Evolutionary conservation across 2,888 invertebrate species (phyloP).

Genomic region (Apoda limacodes): DNA sequence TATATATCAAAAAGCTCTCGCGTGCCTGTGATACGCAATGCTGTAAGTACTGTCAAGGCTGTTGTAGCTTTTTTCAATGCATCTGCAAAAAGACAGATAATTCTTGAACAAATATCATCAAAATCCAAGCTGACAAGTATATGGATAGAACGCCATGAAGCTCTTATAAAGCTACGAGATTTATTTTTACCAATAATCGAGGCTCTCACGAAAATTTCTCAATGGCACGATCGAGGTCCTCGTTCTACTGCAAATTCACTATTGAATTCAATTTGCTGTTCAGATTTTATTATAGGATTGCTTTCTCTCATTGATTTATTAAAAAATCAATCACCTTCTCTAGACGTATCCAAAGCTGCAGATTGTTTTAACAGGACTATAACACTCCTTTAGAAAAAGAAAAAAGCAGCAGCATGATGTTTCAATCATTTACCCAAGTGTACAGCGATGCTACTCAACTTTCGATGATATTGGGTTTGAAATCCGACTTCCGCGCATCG

Average conservation of each 20-base stretch:
- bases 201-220: too few relatives aligned
- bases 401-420: too few relatives aligned
- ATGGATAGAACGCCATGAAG: not conserved
- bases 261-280: not conserved
- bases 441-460: too few relatives aligned
- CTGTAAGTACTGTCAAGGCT: not conserved
- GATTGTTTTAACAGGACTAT: not conserved
- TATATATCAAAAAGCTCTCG: too few relatives aligned
- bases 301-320: not conserved
- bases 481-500: not conserved
- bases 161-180: not conserved
- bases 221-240: too few relatives aligned
- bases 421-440: too few relatives aligned
- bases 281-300: not conserved
- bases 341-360: not conserved
- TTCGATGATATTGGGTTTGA: too few relatives aligned
- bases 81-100: not conserved
- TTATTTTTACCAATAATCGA: not conserved
- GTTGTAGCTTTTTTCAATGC: not conserved
- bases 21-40: not conserved
- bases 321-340: not conserved
- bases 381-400: not conserved
- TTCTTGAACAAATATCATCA: not conserved
- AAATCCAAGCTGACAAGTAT: not conserved
- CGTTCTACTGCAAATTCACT: not conserved